Percentiles rank a stretch among this genome's conserved stretches.
These are phyloP conservation scores for Deroptyus accipitrinus DNA, from an alignment of 2,113 vertebrate species.

Conservation along the genomic window DNA sequence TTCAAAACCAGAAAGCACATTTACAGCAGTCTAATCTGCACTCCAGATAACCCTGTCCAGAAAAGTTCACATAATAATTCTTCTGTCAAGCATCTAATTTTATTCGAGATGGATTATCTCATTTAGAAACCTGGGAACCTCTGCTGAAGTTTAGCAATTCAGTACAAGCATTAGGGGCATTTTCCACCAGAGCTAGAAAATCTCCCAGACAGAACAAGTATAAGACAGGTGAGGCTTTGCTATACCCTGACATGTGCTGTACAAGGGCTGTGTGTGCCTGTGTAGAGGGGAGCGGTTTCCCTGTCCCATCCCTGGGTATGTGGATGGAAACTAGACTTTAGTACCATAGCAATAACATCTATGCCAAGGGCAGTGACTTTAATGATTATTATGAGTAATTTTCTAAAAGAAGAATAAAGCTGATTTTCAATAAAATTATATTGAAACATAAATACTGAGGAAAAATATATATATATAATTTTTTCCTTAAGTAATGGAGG, in stretches of 20 bases:
- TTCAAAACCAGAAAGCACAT: not conserved
- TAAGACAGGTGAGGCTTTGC: not conserved
- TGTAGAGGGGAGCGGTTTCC: rapidly evolving
- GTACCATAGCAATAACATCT: not conserved
- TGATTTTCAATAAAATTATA: not conserved
- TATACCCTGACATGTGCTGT: not conserved
- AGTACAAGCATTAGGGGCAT: not conserved
- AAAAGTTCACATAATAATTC: not conserved
- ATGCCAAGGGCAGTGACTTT: not conserved
- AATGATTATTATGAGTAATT: not conserved
- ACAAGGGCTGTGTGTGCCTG: not conserved
- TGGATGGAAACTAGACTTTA: not conserved
- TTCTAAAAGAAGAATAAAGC: not conserved
- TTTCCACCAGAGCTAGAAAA: not conserved
- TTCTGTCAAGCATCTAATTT: slow-evolving; percentile 13
- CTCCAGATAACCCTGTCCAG: not conserved
- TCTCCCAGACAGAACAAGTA: not conserved
- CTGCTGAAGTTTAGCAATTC: not conserved
- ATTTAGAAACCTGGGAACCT: not conserved
- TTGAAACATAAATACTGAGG: not conserved
- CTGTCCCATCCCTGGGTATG: rapidly evolving
- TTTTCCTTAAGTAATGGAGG: not conserved
- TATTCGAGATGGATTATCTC: not conserved
- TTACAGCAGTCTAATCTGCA: not conserved
- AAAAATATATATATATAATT: not conserved